Conservation (phyloP, 2,797 vertebrate species). For the Pagetopsis macropterus region DNA sequence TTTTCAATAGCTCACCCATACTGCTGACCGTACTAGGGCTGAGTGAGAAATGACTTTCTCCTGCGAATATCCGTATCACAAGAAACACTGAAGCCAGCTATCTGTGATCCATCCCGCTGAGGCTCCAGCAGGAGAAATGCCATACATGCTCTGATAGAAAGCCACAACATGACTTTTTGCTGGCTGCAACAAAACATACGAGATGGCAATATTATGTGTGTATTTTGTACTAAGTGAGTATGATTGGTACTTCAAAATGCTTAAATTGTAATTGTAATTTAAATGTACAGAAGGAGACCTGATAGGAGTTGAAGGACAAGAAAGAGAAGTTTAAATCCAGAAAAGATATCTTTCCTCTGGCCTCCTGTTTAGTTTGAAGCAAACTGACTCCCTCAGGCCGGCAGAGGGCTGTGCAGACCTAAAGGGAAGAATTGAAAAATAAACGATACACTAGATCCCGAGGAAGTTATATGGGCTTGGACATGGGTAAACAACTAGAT, state of each 20-base stretch:
- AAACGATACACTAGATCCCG: neutral
- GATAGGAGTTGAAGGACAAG: neutral
- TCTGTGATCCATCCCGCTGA: neutral
- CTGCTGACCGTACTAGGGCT: conserved; percentile 17
- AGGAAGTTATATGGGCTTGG: neutral
- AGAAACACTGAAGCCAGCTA: conserved; percentile 14
- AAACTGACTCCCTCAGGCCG: conserved; percentile 9
- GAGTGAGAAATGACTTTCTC: conserved; percentile 23
- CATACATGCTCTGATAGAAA: neutral
- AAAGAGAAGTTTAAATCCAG: neutral
- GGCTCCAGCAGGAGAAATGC: neutral
- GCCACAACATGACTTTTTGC: neutral
- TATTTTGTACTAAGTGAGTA: neutral
- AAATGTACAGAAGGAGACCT: neutral
- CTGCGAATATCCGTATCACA: conserved; percentile 4
- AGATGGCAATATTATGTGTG: neutral
- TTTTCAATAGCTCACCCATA: conserved; percentile 2
- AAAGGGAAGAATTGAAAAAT: neutral
- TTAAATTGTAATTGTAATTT: neutral
- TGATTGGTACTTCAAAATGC: neutral
- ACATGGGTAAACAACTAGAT: neutral
- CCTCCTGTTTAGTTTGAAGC: neutral
- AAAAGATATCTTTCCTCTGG: neutral
- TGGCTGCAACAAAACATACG: neutral
- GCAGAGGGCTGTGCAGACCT: conserved; percentile 3